phyloP scores from a whole-genome alignment of 2,888 invertebrate species.

The Lepidocyrtoides sp. region DNA sequence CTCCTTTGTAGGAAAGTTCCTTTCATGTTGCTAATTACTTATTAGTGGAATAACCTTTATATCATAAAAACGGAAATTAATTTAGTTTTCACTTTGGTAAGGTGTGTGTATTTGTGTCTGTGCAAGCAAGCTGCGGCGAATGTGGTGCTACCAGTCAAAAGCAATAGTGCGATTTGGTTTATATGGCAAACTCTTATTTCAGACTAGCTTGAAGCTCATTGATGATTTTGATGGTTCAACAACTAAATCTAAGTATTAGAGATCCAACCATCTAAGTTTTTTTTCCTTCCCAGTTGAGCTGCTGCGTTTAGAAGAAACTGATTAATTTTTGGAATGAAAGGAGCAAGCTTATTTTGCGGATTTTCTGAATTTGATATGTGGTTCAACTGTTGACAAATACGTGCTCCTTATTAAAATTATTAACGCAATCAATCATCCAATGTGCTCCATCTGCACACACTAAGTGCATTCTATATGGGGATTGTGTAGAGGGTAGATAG shows the following conservation, averaged over 20 bases:
- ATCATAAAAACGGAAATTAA: constrained; percentile 26
- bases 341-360: neutral
- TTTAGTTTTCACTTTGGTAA: constrained; percentile 23
- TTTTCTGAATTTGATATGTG: neutral
- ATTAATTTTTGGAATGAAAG: neutral
- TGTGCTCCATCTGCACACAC: neutral
- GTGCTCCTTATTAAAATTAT: neutral
- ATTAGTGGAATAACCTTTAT: constrained; percentile 8
- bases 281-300: neutral
- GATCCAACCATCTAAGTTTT: neutral
- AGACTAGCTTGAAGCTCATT: neutral
- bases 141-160: neutral
- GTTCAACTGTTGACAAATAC: neutral
- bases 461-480: no score
- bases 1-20: neutral
- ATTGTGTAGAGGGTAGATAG: no score
- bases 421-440: neutral
- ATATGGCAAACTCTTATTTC: neutral
- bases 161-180: neutral
- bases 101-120: neutral
- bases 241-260: neutral
- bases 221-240: neutral
- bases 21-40: constrained; percentile 40
- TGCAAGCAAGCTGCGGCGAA: neutral
- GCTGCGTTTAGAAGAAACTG: neutral